A percentile compares a stretch with the other conserved stretches of the same genome.
Conservation (phyloP, 2,113 vertebrate genomes). For the Anguilla japonica region DNA sequence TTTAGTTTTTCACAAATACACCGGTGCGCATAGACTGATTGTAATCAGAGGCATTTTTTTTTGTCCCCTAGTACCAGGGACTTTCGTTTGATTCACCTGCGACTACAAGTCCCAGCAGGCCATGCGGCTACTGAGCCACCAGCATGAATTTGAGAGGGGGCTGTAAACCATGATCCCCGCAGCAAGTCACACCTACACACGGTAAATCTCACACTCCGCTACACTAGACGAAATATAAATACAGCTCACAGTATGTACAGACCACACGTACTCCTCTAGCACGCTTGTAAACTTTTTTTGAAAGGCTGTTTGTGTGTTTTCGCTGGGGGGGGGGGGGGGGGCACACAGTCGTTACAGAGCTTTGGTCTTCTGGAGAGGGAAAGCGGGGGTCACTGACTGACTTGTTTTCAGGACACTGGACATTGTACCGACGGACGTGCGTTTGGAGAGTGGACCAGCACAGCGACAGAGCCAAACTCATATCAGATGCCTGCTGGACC, state of each 20-base stretch:
- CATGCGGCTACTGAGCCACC: conserved; percentile 1
- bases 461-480: not conserved
- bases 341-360: conserved; percentile 10
- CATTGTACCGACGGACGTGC: not conserved
- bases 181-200: conserved; percentile 14
- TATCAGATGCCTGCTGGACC: not conserved
- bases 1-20: not conserved
- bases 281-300: conserved; percentile 21
- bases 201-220: conserved; percentile 11
- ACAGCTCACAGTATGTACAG: conserved; percentile 26
- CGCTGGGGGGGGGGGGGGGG: not conserved
- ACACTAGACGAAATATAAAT: conserved; percentile 4
- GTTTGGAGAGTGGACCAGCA: not conserved
- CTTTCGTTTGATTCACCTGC: not conserved
- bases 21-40: not conserved
- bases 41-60: not conserved
- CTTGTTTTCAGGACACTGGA: not conserved
- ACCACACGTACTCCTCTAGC: conserved; percentile 12
- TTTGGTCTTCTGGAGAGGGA: conserved; percentile 22
- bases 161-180: conserved; percentile 12
- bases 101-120: conserved; percentile 23
- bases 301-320: conserved; percentile 22
- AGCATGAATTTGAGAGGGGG: conserved; percentile 15
- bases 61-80: not conserved
- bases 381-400: not conserved